Evolutionary conservation across 2,888 invertebrate species (phyloP).

Genomic region (Apodemia duryi): DNA sequence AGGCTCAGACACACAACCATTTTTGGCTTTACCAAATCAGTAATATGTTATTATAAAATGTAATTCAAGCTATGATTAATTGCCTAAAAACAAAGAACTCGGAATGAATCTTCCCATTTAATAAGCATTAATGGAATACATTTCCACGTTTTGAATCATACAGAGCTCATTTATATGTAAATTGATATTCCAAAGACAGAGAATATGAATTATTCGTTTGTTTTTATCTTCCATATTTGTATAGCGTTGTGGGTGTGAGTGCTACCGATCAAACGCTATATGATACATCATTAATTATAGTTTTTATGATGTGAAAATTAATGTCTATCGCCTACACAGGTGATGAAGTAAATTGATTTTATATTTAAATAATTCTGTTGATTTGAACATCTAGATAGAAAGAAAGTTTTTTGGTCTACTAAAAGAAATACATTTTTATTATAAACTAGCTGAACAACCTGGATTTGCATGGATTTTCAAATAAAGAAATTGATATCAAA

Average conservation of each 20-base stretch:
- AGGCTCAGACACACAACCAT: background rate
- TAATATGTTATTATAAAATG: constrained; percentile 3
- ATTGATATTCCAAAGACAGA: constrained; percentile 15
- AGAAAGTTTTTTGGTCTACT: background rate
- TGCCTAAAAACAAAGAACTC: constrained; percentile 9
- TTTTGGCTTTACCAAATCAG: background rate
- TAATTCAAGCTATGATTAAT: constrained; percentile 5
- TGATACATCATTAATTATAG: constrained; percentile 15
- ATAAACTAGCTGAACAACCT: no score
- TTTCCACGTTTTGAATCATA: constrained; percentile 9
- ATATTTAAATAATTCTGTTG: background rate
- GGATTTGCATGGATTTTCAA: no score
- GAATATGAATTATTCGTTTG: constrained; percentile 13
- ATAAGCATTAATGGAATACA: constrained; percentile 10
- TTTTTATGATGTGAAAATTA: constrained; percentile 11
- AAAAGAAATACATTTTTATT: background rate
- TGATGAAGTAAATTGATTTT: constrained; percentile 6
- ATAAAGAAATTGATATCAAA: no score
- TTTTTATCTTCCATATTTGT: constrained; percentile 9
- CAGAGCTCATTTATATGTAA: constrained; percentile 14
- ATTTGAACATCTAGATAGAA: background rate
- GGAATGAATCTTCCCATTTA: constrained; percentile 5
- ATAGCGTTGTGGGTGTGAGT: constrained; percentile 5
- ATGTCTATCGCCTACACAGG: background rate
- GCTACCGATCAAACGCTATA: constrained; percentile 3